Evolutionary conservation across 1,140 invertebrate genomes (phyloP), one percentile per base, ranked within the genome.

Genomic region (Aphaenogaster rudis): DNA sequence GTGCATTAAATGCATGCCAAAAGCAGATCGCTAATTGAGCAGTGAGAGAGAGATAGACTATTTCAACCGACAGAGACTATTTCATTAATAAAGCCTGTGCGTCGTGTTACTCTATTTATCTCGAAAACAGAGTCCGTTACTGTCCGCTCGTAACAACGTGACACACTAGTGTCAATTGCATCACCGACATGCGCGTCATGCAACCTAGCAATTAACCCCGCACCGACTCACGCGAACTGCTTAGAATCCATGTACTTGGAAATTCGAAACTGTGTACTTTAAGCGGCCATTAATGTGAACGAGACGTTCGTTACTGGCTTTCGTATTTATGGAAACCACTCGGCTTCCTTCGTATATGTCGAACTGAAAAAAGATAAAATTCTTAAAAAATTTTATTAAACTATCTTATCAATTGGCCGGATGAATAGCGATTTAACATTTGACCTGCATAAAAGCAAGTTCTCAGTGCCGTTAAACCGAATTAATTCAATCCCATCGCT

Each of bases 131-230:
- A 81, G 79, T 36, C 52, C 64, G 50, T 15, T 28, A 52, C 64
- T 57, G 78, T 57, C 64, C 79, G 79, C 50, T 57, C 39, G 79
- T 57, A 81, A 71, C 79, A 81, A 81, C 79, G 63, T 81, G 79
- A 81, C 79, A 71, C 52, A 71, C 79, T 57, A 81, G 79, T 81
- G 79, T 81, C 79, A 81, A 81, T 81, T 81, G 79, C 79, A 71
- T 81, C 64, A 50, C 52, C 50, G 66, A 81, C 79, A 71, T 81
- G 79, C 50, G 21, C 78, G 64, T 81, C 64, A 81, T 81, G 78
- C 64, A 81, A 71, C 64, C 79, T 71, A 57, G 79, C 79, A 81
- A 81, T 81, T 81, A 81, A 81, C 79, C 50, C 66, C 11, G 79
- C 50, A 71, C 36, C 39, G 36, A 71, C 79, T 81, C 64, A 59